phyloP scores from a whole-genome alignment of 2,888 invertebrate genomes.

The Thalpophila matura region DNA sequence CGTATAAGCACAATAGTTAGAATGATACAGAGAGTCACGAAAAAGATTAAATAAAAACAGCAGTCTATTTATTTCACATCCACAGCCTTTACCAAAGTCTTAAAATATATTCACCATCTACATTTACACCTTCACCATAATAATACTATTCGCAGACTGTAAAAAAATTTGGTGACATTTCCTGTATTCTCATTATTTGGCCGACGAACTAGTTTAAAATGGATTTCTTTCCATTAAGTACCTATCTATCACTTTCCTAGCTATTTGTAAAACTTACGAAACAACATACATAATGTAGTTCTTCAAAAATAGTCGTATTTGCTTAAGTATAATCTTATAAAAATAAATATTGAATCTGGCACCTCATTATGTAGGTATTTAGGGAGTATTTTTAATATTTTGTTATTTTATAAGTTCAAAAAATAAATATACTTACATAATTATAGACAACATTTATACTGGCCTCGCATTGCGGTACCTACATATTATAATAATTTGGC shows the following conservation, averaged over 20 bases:
- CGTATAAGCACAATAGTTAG: too few species aligned
- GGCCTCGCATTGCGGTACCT: neutral
- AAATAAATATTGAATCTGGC: too few species aligned
- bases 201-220: neutral
- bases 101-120: conserved; percentile 1
- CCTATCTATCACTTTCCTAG: neutral
- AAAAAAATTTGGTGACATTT: conserved; percentile 2
- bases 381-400: too few species aligned
- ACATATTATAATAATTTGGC: neutral
- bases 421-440: conserved; percentile 15
- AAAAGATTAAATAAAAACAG: neutral
- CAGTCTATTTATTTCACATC: conserved; percentile 46
- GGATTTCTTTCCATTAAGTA: neutral
- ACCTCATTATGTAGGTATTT: too few species aligned
- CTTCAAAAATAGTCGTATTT: neutral
- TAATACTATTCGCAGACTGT: neutral
- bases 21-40: too few species aligned
- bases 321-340: neutral
- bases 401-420: neutral
- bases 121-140: conserved; percentile 23
- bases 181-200: neutral
- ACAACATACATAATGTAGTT: neutral
- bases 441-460: neutral
- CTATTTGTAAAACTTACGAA: neutral
- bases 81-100: conserved; percentile 33